These are phyloP conservation scores for Wiebesia pumilae DNA, from an alignment of 1,140 invertebrate genomes.

Conservation along the genomic window DNA sequence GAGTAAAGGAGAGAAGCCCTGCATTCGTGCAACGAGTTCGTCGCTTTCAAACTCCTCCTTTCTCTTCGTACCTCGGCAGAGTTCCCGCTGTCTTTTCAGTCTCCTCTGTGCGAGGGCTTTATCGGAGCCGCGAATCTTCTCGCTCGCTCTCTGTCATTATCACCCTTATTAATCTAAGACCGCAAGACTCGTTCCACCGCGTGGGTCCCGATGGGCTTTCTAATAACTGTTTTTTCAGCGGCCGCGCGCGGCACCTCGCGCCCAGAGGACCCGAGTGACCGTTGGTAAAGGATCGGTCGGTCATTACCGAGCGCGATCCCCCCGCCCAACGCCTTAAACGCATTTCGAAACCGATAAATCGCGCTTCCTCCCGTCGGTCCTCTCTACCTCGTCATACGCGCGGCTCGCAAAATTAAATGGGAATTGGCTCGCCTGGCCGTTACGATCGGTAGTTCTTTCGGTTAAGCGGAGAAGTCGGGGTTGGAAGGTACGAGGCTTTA, in stretches of 20 bases:
- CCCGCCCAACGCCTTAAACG: not conserved
- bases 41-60: slow-evolving; percentile 35
- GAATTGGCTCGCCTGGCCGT: not conserved
- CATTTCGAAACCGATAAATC: not conserved
- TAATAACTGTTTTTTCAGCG: slow-evolving; percentile 21
- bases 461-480: not conserved
- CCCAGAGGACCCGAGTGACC: not conserved
- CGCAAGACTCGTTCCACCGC: not conserved
- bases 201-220: not conserved
- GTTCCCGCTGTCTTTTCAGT: not conserved
- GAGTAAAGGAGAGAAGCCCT: slow-evolving; percentile 1
- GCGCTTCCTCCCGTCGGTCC: not conserved
- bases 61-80: not conserved
- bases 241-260: not conserved
- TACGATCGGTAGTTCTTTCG: not conserved
- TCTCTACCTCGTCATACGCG: no score
- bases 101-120: not conserved
- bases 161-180: slow-evolving; percentile 29
- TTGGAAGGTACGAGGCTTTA: not conserved
- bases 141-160: slow-evolving; percentile 26
- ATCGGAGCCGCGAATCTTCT: slow-evolving; percentile 18
- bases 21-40: slow-evolving; percentile 26
- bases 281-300: not conserved
- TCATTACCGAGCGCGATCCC: not conserved
- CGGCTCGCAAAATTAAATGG: not conserved